These are phyloP conservation scores for Gadus chalcogrammus DNA, from an alignment of 2,113 vertebrate genomes.

Conservation along the genomic window DNA sequence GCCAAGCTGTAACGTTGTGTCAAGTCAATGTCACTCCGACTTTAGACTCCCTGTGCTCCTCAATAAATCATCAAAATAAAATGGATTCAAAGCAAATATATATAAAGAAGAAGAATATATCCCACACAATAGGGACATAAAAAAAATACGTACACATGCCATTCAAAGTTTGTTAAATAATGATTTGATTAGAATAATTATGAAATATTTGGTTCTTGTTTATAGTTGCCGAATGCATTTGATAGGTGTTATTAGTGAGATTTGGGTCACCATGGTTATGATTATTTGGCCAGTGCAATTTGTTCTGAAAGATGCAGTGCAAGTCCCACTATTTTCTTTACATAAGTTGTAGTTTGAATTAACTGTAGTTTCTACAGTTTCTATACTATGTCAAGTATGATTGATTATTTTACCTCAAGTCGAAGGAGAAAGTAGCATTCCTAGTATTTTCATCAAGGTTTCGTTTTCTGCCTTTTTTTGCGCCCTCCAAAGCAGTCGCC, in stretches of 20 bases:
- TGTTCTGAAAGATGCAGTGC: too few relatives aligned
- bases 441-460: too few relatives aligned
- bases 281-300: too few relatives aligned
- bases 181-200: neutral
- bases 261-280: too few relatives aligned
- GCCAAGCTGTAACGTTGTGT: neutral
- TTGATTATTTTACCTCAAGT: too few relatives aligned
- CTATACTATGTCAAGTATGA: neutral
- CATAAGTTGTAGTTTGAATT: conserved; percentile 7
- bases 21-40: neutral
- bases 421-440: too few relatives aligned
- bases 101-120: neutral
- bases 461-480: too few relatives aligned
- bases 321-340: neutral
- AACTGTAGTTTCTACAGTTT: conserved; percentile 1
- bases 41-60: neutral
- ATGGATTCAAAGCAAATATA: neutral
- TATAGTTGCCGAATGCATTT: neutral
- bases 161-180: neutral
- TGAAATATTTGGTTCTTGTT: neutral
- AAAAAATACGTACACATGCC: too few relatives aligned
- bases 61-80: conserved; percentile 2
- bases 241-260: neutral
- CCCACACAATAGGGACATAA: too few relatives aligned
- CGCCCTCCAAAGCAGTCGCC: too few relatives aligned